phyloP scores from a whole-genome alignment of 2,888 invertebrate species.

The Germaria angustata region DNA sequence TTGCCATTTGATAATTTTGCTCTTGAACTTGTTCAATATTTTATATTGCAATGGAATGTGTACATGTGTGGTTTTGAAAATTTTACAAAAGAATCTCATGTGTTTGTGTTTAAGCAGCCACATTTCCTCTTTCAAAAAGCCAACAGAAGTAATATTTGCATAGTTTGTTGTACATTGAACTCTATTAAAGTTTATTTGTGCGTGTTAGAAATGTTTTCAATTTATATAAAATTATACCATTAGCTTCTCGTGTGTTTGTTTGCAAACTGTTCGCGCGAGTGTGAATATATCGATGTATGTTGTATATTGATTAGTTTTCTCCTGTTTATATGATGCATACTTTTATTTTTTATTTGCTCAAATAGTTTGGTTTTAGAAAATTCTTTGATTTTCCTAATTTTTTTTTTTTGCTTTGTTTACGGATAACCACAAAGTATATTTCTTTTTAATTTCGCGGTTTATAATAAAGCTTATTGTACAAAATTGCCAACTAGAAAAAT shows the following conservation, averaged over 20 bases:
- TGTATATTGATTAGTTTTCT: neutral
- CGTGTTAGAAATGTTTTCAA: neutral
- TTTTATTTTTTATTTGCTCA: neutral
- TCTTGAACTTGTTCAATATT: slow-evolving; percentile 51
- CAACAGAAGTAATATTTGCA: slow-evolving; percentile 20
- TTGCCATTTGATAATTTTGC: slow-evolving; percentile 27
- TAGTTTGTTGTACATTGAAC: neutral
- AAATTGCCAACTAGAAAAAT: too few relatives aligned
- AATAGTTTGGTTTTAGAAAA: neutral
- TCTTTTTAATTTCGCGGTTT: slow-evolving; percentile 41
- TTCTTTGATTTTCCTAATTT: neutral
- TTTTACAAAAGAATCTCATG: slow-evolving; percentile 5
- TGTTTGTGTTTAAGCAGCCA: neutral
- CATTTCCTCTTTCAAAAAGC: neutral
- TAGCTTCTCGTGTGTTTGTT: neutral
- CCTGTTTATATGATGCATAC: neutral
- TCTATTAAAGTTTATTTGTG: slow-evolving; percentile 15
- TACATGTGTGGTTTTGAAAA: slow-evolving; percentile 1
- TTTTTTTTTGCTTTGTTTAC: neutral
- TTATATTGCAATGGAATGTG: slow-evolving; percentile 11
- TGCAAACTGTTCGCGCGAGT: neutral
- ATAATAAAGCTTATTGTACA: slow-evolving; percentile 38
- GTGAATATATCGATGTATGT: neutral
- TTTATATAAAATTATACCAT: too few relatives aligned
- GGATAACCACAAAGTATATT: slow-evolving; percentile 20